phyloP scores from a whole-genome alignment of 2,797 vertebrate species.

The Pelodytes ibericus region DNA sequence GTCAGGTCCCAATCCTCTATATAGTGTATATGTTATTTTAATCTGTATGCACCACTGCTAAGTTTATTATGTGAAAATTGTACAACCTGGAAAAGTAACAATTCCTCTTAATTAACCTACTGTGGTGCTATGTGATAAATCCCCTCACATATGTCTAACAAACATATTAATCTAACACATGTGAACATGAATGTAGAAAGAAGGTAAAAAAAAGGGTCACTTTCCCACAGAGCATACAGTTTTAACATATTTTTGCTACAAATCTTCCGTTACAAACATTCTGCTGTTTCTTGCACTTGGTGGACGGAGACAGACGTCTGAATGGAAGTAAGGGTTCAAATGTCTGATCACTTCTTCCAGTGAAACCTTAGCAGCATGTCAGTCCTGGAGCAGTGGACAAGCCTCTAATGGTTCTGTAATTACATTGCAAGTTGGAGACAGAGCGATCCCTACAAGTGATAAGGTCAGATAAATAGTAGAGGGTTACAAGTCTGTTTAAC shows the following conservation, averaged over 20 bases:
- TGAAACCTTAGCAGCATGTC: conserved; percentile 42
- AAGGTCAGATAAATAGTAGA: conserved; percentile 40
- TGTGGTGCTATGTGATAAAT: no score
- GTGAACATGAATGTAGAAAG: no score
- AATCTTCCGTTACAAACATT: neutral
- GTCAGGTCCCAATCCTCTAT: no score
- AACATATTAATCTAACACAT: no score
- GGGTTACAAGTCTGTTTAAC: conserved; percentile 38
- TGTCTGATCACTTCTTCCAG: conserved; percentile 40
- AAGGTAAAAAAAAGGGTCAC: no score
- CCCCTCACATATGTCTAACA: no score
- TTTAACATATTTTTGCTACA: neutral
- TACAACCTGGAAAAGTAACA: no score
- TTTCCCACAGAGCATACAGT: neutral
- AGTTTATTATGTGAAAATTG: no score
- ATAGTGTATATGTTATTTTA: no score
- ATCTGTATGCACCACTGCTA: no score
- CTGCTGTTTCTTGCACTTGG: conserved; percentile 16
- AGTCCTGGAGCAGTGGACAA: conserved; percentile 31
- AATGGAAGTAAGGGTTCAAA: conserved; percentile 27
- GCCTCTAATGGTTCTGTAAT: conserved; percentile 53
- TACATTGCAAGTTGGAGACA: conserved; percentile 55
- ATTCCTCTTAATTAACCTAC: no score
- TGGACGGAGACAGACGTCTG: conserved; percentile 28
- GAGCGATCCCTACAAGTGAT: conserved; percentile 45